These are phyloP conservation scores for Halictus rubicundus DNA, from an alignment of 1,140 invertebrate genomes.

Conservation along the genomic window DNA sequence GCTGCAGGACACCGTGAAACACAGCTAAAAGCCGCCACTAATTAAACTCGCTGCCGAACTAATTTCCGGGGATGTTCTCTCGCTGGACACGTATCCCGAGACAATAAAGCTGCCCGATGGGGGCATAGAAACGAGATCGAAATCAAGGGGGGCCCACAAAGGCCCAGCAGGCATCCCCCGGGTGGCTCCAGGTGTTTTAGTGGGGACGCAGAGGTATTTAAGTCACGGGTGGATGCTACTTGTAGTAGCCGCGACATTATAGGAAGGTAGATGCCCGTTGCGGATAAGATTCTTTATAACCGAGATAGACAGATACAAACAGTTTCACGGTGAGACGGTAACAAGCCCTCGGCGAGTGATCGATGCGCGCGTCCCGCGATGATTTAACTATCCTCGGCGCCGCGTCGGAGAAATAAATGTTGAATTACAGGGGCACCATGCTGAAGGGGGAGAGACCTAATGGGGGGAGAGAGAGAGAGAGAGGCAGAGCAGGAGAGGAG, in stretches of 20 bases:
- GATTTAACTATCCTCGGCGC: constrained; percentile 43
- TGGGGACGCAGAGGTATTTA: constrained; percentile 22
- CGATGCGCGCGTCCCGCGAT: constrained; percentile 37
- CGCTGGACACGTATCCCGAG: too few relatives aligned
- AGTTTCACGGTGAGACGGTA: constrained; percentile 42
- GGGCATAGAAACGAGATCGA: background rate
- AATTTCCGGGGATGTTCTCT: too few relatives aligned
- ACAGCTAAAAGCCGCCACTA: too few relatives aligned
- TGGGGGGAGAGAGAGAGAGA: background rate
- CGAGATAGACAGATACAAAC: constrained; percentile 53
- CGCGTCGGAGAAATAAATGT: constrained; percentile 26
- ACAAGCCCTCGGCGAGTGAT: constrained; percentile 33
- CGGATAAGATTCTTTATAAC: constrained; percentile 53
- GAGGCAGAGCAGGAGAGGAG: background rate
- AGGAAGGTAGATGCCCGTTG: constrained; percentile 32
- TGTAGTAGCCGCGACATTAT: background rate
- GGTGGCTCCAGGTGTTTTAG: constrained; percentile 9
- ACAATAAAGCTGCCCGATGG: too few relatives aligned
- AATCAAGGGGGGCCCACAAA: constrained; percentile 3
- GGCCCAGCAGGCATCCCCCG: background rate
- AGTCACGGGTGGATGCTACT: constrained; percentile 15
- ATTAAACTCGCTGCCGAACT: too few relatives aligned
- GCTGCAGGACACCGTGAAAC: too few relatives aligned
- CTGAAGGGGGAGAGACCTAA: too few relatives aligned
- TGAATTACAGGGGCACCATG: constrained; percentile 16